Evolutionary conservation across 1,140 invertebrate genomes (phyloP).

Genomic region (Anastrepha obliqua): DNA sequence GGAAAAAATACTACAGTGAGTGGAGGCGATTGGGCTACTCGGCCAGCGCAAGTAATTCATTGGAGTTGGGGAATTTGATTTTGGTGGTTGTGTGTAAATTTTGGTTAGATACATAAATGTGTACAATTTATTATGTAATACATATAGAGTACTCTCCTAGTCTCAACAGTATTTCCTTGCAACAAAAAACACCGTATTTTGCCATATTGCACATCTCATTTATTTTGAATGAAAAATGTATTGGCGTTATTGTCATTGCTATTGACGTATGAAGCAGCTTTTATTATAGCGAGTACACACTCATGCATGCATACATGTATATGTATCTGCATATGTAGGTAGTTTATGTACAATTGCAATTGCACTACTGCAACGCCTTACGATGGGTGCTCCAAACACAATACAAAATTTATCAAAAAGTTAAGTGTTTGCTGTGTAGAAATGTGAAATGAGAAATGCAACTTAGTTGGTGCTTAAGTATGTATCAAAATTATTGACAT

Average conservation of each 20-base stretch:
- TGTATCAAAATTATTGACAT: conserved; percentile 19
- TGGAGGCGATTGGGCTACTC: not conserved
- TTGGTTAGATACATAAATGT: not conserved
- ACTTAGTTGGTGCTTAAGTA: not conserved
- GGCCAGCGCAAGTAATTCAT: not conserved
- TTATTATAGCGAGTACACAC: not conserved
- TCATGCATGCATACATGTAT: not conserved
- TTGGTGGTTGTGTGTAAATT: not conserved
- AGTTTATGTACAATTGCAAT: not conserved
- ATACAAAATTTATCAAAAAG: conserved; percentile 29
- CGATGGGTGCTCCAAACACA: not conserved
- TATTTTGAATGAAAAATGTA: conserved; percentile 36
- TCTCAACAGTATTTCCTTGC: not conserved
- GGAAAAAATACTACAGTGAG: not conserved
- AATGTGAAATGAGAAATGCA: not conserved
- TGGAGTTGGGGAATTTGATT: not conserved
- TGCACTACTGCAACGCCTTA: not conserved
- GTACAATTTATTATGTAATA: not conserved
- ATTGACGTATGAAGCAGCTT: conserved; percentile 4
- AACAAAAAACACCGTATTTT: not conserved
- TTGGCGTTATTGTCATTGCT: conserved; percentile 42
- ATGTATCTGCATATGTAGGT: not conserved
- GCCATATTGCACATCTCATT: conserved; percentile 41
- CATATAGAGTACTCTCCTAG: not conserved
- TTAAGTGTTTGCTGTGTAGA: not conserved